Evolutionary conservation across 2,797 vertebrate species (phyloP), one percentile per base, ranked within the genome.

Genomic region (Ibycter americanus): DNA sequence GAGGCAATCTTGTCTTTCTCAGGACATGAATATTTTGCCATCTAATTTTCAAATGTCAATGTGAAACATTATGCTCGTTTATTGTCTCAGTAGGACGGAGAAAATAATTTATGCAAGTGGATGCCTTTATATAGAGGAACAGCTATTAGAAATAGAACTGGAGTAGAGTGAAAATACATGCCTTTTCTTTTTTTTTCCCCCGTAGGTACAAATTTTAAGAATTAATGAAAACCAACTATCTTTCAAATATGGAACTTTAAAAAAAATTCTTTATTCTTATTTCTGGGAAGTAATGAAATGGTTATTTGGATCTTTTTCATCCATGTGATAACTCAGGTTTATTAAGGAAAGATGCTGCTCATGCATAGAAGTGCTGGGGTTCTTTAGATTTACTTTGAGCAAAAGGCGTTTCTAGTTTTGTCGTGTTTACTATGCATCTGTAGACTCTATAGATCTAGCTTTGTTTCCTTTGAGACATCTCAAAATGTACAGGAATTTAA

Each of bases 31-130:
- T 90, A 34, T 89, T 83, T 93, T 89, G 81, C 44, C 40, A 63
- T 83, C n/a, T 71, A 55, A 89, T 94, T 88, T 87, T 92, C n/a
- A 86, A 70, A 83, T 32, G 9, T 63, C 83, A 72, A 38, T 96
- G 81, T 94, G 71, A 67, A 90, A 94, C 32, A 25, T 58, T 72
- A 1, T 88, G 36, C 51, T 76, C 77, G 25, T 76, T 94, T 89
- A 40, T 83, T 67, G 51, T 89, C 68, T 95, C 85, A 32, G 65
- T 68, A 55, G 56, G 47, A n/a, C 85, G 51, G 54, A 92, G 66
- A 63, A 91, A 93, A 92, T 84, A 52, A 54, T 55, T 92, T 90
- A 19, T 4, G 9, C 29, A 49, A 79, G 40, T 83, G 44, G 40
- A 68, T 83, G 26, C 6, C 1, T 89, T 91, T 90, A 71, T 71